These are phyloP conservation scores for Actinemys pallida DNA, from an alignment of 2,113 vertebrate species.

Conservation along the genomic window DNA sequence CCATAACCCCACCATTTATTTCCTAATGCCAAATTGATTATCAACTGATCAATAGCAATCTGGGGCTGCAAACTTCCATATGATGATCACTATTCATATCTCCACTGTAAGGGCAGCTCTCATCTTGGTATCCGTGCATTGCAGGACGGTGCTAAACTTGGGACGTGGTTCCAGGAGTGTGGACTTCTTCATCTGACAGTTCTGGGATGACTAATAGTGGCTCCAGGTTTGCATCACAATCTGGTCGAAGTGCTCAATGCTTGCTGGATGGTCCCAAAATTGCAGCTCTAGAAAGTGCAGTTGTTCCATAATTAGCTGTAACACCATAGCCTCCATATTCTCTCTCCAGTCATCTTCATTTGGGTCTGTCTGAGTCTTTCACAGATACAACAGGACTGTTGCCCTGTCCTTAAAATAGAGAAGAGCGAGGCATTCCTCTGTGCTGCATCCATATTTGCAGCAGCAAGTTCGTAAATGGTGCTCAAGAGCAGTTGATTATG, in stretches of 20 bases:
- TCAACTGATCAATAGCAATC: neutral
- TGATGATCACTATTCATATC: neutral
- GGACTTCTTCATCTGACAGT: neutral
- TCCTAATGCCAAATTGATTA: neutral
- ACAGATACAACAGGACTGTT: neutral
- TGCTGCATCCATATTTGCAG: neutral
- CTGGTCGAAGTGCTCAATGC: neutral
- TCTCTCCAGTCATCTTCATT: neutral
- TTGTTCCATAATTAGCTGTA: neutral
- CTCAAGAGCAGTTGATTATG: neutral
- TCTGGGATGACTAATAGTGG: no score
- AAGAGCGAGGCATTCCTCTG: neutral
- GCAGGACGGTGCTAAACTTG: neutral
- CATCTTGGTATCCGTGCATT: neutral
- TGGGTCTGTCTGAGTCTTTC: neutral
- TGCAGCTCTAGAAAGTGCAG: neutral
- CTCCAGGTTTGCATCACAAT: no score
- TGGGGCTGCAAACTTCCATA: neutral
- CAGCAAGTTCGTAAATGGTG: neutral
- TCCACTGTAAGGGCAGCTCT: neutral
- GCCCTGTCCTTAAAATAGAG: neutral
- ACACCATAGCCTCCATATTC: neutral
- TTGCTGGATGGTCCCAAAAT: neutral
- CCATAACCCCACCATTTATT: neutral
- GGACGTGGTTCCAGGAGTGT: neutral